Evolutionary conservation across 2,797 vertebrate genomes (phyloP).

Genomic region (Pogonophryne albipinna): DNA sequence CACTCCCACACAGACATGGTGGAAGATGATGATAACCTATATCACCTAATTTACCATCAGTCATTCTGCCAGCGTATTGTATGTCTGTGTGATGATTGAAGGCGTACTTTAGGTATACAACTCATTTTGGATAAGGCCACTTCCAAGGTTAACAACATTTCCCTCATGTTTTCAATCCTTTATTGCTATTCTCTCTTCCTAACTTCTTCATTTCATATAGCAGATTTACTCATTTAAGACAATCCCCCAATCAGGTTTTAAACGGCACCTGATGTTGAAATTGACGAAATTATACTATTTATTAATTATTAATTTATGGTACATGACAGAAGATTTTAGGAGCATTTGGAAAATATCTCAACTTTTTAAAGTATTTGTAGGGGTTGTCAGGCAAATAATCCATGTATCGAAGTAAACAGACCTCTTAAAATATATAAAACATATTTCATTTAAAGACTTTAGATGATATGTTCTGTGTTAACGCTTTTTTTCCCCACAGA

Average conservation of each 20-base stretch:
- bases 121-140: conserved; percentile 3
- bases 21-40: not conserved
- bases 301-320: not conserved
- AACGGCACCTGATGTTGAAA: not conserved
- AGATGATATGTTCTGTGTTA: not conserved
- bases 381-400: too few species aligned
- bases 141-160: not conserved
- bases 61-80: conserved; percentile 11
- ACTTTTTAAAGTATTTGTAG: not conserved
- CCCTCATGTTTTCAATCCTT: not conserved
- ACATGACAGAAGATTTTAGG: not conserved
- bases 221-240: too few species aligned
- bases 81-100: conserved; percentile 1
- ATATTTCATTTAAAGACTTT: not conserved
- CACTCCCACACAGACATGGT: not conserved
- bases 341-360: too few species aligned
- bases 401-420: too few species aligned
- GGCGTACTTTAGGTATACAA: not conserved
- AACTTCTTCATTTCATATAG: too few species aligned
- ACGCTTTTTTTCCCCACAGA: not conserved
- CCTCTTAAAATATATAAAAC: too few species aligned
- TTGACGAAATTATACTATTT: not conserved
- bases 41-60: not conserved
- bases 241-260: too few species aligned
- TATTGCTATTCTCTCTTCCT: not conserved